Conservation (phyloP, 1,140 invertebrate species). For the Ostrea edulis region DNA sequence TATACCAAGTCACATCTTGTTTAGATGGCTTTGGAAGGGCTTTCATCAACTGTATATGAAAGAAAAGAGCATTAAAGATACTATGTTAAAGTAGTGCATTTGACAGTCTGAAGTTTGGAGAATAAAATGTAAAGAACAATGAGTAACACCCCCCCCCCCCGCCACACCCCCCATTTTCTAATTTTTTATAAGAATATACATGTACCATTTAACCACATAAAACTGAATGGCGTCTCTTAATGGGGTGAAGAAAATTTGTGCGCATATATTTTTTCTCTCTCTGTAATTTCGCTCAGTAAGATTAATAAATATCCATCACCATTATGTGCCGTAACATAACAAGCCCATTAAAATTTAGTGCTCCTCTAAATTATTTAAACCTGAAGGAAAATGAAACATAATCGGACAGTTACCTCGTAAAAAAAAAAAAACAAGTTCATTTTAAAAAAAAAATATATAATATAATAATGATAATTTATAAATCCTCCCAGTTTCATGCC, state of each 20-base stretch:
- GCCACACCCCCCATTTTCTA: no score
- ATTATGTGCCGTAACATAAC: neutral
- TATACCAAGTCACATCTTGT: slow-evolving; percentile 34
- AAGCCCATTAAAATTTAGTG: neutral
- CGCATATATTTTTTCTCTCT: neutral
- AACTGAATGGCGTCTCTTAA: neutral
- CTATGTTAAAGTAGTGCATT: neutral
- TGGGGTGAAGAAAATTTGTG: neutral
- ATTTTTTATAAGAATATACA: no score
- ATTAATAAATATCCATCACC: slow-evolving; percentile 3
- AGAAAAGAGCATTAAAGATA: neutral
- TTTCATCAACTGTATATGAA: neutral
- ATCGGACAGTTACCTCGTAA: neutral
- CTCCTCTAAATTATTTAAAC: neutral
- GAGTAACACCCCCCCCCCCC: neutral
- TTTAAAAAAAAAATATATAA: neutral
- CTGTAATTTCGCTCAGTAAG: neutral
- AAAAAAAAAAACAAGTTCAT: neutral
- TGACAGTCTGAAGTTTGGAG: neutral
- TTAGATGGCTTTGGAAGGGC: neutral
- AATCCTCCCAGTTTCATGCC: neutral
- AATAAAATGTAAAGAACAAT: neutral
- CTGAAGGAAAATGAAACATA: neutral
- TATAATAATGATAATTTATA: neutral
- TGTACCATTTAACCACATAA: neutral